Evolutionary conservation across 1,140 invertebrate species (phyloP).

Genomic region (Atta colombica): DNA sequence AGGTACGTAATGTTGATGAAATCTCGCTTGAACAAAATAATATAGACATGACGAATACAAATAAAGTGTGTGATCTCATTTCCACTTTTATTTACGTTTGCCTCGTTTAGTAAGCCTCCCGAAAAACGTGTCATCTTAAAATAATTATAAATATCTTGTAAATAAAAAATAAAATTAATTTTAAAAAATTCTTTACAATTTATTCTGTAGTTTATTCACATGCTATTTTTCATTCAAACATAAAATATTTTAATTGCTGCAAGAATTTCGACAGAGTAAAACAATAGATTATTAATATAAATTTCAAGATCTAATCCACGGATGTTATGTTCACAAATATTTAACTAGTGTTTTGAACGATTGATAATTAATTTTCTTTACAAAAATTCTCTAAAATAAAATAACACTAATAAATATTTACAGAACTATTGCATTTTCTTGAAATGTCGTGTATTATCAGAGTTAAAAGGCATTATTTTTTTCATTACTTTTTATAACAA

Average conservation of each 20-base stretch:
- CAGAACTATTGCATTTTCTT: background rate
- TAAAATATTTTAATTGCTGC: background rate
- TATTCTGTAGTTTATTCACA: background rate
- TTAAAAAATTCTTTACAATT: background rate
- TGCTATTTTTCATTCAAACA: background rate
- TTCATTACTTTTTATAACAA: too few species aligned
- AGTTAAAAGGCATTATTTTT: too few species aligned
- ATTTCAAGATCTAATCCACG: background rate
- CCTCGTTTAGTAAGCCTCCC: background rate
- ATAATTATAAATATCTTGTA: background rate
- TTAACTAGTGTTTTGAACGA: background rate
- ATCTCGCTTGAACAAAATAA: constrained; percentile 38
- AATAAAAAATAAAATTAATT: background rate
- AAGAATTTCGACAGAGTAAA: background rate
- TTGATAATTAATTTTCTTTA: background rate
- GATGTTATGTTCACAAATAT: background rate
- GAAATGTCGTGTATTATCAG: too few species aligned
- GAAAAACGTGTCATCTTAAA: constrained; percentile 2
- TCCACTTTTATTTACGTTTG: constrained; percentile 44
- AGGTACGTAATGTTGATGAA: constrained; percentile 17
- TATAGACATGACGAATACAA: constrained; percentile 29
- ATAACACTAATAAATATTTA: background rate
- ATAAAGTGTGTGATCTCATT: constrained; percentile 14
- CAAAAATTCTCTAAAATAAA: background rate
- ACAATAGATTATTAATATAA: background rate